Evolutionary conservation across 2,113 vertebrate genomes (phyloP).

Genomic region (Zingel zingel): DNA sequence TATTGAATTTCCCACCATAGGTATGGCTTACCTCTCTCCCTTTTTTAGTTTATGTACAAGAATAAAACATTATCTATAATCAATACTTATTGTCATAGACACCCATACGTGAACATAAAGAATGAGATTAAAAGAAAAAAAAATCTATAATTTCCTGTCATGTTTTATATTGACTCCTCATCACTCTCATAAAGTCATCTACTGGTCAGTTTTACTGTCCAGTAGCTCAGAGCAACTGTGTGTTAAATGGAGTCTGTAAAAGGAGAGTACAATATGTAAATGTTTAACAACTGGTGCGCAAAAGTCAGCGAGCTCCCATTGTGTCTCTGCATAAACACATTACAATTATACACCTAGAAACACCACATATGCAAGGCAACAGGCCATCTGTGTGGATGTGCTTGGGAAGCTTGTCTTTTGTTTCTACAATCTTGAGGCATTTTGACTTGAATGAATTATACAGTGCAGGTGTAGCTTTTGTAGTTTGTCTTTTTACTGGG

Average conservation of each 20-base stretch:
- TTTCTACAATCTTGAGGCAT: not conserved
- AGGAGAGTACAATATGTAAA: not conserved
- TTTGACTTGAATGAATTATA: not conserved
- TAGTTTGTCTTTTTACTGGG: not conserved
- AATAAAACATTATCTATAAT: not conserved
- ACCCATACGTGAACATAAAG: too few species aligned
- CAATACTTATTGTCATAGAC: not conserved
- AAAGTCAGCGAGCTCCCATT: not conserved
- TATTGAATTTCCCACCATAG: not conserved
- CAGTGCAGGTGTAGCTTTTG: not conserved
- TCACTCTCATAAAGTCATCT: not conserved
- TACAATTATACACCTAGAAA: not conserved
- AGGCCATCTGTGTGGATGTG: not conserved
- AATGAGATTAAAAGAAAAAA: not conserved
- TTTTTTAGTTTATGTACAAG: not conserved
- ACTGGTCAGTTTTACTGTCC: not conserved
- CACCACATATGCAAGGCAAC: not conserved
- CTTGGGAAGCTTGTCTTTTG: not conserved
- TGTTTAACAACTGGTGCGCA: not conserved
- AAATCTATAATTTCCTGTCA: not conserved
- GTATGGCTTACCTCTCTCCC: not conserved
- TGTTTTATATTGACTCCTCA: not conserved
- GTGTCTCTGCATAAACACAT: conserved; percentile 2
- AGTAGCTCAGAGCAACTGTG: not conserved
- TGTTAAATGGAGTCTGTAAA: not conserved